These are phyloP conservation scores for Xylocampa areola DNA, from an alignment of 2,888 invertebrate species.

Conservation along the genomic window DNA sequence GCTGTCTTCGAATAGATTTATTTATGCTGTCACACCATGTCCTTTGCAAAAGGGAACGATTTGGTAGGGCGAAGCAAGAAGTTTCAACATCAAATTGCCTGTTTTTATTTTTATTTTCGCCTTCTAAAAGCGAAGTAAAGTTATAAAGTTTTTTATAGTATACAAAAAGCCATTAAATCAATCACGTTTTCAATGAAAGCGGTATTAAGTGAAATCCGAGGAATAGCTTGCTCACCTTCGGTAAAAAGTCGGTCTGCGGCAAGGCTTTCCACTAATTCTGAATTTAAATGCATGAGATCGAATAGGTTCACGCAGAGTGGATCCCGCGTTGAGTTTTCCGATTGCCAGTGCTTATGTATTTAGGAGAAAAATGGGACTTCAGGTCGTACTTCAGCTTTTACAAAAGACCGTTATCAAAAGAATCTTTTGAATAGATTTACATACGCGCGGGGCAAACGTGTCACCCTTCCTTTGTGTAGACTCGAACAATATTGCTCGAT, in stretches of 20 bases:
- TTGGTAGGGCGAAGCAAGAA: conserved; percentile 7
- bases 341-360: conserved; percentile 86
- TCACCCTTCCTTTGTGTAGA: conserved; percentile 62
- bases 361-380: conserved; percentile 79
- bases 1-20: conserved; percentile 82
- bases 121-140: conserved; percentile 42
- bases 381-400: conserved; percentile 73
- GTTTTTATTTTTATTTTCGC: conserved; percentile 25
- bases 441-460: conserved; percentile 55
- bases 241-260: conserved; percentile 80
- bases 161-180: conserved; percentile 80
- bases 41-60: conserved; percentile 33
- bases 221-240: conserved; percentile 79
- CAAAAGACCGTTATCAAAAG: conserved; percentile 76
- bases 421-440: conserved; percentile 73
- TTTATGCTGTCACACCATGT: conserved; percentile 76
- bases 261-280: conserved; percentile 87
- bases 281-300: conserved; percentile 90
- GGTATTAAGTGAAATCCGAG: conserved; percentile 77
- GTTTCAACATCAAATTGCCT: conserved; percentile 28
- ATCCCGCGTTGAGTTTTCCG: conserved; percentile 78
- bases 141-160: conserved; percentile 64
- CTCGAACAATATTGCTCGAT: conserved; percentile 60
- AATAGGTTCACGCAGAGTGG: conserved; percentile 84
- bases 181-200: conserved; percentile 83